phyloP scores from a whole-genome alignment of 2,888 invertebrate species.

The Mesorhabditis belari region DNA sequence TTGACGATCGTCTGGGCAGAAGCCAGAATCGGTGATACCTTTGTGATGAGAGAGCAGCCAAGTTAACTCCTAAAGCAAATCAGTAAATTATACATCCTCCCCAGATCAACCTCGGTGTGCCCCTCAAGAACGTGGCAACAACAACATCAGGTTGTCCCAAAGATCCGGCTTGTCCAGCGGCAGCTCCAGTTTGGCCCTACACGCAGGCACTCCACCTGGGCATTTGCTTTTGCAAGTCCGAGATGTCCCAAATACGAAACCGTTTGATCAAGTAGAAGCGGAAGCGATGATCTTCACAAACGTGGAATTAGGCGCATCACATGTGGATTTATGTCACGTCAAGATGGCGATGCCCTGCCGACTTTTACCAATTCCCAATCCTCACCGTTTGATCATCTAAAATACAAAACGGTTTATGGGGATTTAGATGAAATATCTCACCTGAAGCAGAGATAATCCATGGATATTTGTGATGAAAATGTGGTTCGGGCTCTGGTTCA shows the following conservation, averaged over 20 bases:
- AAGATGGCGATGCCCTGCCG: slow-evolving; percentile 69
- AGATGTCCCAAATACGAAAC: slow-evolving; percentile 97
- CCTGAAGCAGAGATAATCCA: slow-evolving; percentile 84
- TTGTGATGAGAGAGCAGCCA: slow-evolving; percentile 92
- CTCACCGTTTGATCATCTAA: slow-evolving; percentile 98
- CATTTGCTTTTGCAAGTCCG: slow-evolving; percentile 72
- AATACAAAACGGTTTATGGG: slow-evolving; percentile 27
- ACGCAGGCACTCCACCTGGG: slow-evolving; percentile 78
- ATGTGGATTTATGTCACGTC: slow-evolving; percentile 92
- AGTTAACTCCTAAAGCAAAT: slow-evolving; percentile 75
- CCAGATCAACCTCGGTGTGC: slow-evolving; percentile 68
- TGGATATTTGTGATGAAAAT: too few relatives aligned
- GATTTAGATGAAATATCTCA: neutral
- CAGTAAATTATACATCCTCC: neutral
- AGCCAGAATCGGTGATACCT: slow-evolving; percentile 90
- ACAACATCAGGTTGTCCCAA: slow-evolving; percentile 67
- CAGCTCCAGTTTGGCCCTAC: slow-evolving; percentile 27
- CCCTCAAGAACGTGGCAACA: slow-evolving; percentile 59
- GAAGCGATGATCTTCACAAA: slow-evolving; percentile 83
- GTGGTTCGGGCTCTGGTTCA: too few relatives aligned
- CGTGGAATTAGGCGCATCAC: slow-evolving; percentile 98
- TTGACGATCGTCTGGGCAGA: slow-evolving; percentile 97
- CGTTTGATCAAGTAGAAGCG: too few relatives aligned
- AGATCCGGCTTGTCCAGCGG: slow-evolving; percentile 72
- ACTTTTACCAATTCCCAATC: slow-evolving; percentile 99